Percentiles rank a stretch among this genome's conserved stretches.
These are phyloP conservation scores for Poeciliopsis presidionis DNA, from an alignment of 2,797 vertebrate genomes.

Conservation along the genomic window DNA sequence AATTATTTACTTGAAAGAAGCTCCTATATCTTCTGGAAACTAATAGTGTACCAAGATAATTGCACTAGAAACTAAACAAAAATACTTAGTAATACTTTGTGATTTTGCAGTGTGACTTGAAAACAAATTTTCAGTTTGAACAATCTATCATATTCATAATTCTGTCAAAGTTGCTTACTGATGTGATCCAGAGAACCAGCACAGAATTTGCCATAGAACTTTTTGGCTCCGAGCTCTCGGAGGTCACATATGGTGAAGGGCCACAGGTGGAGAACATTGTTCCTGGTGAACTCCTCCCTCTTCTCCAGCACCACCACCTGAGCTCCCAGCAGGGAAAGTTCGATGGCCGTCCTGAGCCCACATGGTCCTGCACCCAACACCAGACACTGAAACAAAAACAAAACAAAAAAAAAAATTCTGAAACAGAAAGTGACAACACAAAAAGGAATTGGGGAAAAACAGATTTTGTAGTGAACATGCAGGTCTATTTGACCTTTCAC, in stretches of 20 bases:
- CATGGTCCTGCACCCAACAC: slow-evolving; percentile 93
- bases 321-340: slow-evolving; percentile 90
- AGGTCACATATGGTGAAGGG: slow-evolving; percentile 94
- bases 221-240: slow-evolving; percentile 89
- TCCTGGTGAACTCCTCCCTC: slow-evolving; percentile 87
- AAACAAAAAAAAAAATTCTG: neutral
- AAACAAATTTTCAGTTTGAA: neutral
- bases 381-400: slow-evolving; percentile 82
- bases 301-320: slow-evolving; percentile 91
- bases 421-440: neutral
- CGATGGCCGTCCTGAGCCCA: slow-evolving; percentile 88
- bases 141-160: neutral
- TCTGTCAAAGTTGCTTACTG: slow-evolving; percentile 80
- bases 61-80: too few species aligned
- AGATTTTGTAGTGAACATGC: neutral
- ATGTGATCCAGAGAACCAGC: slow-evolving; percentile 91
- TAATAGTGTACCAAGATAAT: too few species aligned
- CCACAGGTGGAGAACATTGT: slow-evolving; percentile 98
- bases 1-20: too few species aligned
- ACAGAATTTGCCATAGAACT: slow-evolving; percentile 94
- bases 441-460: neutral
- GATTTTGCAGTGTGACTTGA: too few species aligned
- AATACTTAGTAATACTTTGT: too few species aligned
- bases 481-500: neutral
- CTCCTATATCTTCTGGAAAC: too few species aligned